Conservation (phyloP, 1,140 invertebrate genomes). For the Aricia agestis region DNA sequence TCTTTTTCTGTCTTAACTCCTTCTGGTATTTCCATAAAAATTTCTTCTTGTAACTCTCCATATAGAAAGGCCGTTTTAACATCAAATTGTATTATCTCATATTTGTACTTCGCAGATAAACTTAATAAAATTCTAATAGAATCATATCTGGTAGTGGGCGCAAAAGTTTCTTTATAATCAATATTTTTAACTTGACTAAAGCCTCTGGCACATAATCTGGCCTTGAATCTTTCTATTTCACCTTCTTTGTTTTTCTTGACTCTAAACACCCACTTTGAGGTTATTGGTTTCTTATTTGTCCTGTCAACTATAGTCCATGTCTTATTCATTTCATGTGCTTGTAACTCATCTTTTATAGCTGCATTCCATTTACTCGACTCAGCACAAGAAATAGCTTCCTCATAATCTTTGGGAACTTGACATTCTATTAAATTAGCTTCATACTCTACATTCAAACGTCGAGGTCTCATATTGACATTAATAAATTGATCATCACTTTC, state of each 20-base stretch:
- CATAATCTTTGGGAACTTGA: conserved; percentile 5
- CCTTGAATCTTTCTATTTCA: conserved; percentile 28
- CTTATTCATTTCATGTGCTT: conserved; percentile 29
- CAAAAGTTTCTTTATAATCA: conserved; percentile 67
- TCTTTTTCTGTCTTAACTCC: conserved; percentile 18
- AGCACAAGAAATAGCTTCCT: no score
- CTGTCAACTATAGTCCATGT: conserved; percentile 29
- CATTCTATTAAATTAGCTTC: conserved; percentile 26
- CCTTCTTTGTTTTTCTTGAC: conserved; percentile 26
- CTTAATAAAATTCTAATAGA: conserved; percentile 53
- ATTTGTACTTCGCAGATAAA: conserved; percentile 46
- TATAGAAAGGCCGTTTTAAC: conserved; percentile 67
- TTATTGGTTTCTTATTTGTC: conserved; percentile 28
- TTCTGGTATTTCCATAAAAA: conserved; percentile 54
- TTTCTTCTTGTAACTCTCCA: conserved; percentile 43
- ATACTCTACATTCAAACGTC: conserved; percentile 7
- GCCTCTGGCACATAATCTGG: conserved; percentile 37
- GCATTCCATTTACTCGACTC: conserved; percentile 16
- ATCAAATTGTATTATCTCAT: conserved; percentile 60
- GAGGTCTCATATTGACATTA: conserved; percentile 24
- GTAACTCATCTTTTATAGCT: conserved; percentile 30
- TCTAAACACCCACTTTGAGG: conserved; percentile 34
- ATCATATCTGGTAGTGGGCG: conserved; percentile 51
- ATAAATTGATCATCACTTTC: conserved; percentile 13
- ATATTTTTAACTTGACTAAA: conserved; percentile 41